Conservation (phyloP, 2,888 invertebrate genomes). For the Eilema depressum region DNA sequence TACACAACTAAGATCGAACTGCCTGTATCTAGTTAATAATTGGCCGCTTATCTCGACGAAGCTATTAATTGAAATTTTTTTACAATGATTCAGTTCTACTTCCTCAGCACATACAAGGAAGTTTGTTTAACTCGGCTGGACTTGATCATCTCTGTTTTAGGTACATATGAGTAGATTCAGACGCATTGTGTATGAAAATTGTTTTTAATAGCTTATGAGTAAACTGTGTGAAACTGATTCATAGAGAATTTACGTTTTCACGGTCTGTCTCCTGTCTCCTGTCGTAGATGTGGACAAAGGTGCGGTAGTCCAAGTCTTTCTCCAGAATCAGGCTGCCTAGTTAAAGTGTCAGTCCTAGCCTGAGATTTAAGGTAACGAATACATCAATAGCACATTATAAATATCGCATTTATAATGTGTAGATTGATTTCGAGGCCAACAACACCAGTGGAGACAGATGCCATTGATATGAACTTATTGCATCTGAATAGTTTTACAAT, state of each 20-base stretch:
- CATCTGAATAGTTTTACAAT: slow-evolving; percentile 1
- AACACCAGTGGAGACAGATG: neutral
- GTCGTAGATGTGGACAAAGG: neutral
- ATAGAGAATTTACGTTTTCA: neutral
- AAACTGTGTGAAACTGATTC: neutral
- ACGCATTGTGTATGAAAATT: neutral
- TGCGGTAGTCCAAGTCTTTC: neutral
- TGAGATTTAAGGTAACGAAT: neutral
- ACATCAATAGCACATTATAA: neutral
- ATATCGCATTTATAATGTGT: neutral
- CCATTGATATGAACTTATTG: slow-evolving; percentile 2
- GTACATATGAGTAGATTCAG: neutral
- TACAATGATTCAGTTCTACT: slow-evolving; percentile 49
- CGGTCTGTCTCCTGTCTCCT: too few relatives aligned
- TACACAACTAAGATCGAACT: slow-evolving; percentile 35
- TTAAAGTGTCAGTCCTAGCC: neutral
- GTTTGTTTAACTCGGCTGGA: slow-evolving; percentile 29
- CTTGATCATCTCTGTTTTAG: slow-evolving; percentile 14
- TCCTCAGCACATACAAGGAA: slow-evolving; percentile 45
- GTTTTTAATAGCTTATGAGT: neutral
- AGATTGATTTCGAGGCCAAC: neutral
- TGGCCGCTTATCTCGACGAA: slow-evolving; percentile 47
- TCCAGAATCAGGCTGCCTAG: neutral
- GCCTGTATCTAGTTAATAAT: slow-evolving; percentile 60
- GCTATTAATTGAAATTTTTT: slow-evolving; percentile 51